Evolutionary conservation across 2,113 vertebrate species (phyloP).

Genomic region (Daubentonia madagascariensis): DNA sequence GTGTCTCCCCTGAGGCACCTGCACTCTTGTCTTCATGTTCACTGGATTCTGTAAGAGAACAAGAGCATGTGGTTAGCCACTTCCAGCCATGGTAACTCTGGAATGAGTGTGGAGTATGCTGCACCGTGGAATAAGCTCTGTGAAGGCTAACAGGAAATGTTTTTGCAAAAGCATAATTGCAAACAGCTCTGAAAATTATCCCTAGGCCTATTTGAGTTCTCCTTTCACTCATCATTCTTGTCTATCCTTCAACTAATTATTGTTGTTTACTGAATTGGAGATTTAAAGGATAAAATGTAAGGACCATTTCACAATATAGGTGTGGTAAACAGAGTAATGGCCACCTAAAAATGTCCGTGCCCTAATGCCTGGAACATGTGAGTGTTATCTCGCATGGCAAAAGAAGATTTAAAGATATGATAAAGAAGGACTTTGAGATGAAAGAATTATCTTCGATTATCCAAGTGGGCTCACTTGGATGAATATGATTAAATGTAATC

Average conservation of each 20-base stretch:
- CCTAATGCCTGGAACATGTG: background rate
- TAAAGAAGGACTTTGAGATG: background rate
- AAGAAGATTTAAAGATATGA: background rate
- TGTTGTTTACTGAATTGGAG: background rate
- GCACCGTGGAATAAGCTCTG: background rate
- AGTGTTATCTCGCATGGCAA: background rate
- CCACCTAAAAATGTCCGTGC: background rate
- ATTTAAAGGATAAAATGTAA: background rate
- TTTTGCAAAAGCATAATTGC: background rate
- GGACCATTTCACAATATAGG: background rate
- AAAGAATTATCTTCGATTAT: background rate
- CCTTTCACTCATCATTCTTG: background rate
- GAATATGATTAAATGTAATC: background rate
- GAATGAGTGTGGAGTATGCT: background rate
- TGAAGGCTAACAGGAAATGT: background rate
- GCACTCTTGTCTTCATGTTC: constrained; percentile 96
- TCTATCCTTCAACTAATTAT: background rate
- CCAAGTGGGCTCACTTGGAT: background rate
- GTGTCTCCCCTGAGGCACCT: constrained; percentile 89
- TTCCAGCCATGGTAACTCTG: background rate
- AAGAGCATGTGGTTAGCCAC: background rate
- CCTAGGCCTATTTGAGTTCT: background rate
- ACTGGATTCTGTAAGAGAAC: constrained; percentile 90
- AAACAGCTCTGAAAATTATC: background rate
- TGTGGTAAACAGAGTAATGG: background rate